Percentiles rank a stretch among this genome's conserved stretches.
Evolutionary conservation across 1,140 invertebrate species (phyloP).

Genomic region (Drosophila sucinea): DNA sequence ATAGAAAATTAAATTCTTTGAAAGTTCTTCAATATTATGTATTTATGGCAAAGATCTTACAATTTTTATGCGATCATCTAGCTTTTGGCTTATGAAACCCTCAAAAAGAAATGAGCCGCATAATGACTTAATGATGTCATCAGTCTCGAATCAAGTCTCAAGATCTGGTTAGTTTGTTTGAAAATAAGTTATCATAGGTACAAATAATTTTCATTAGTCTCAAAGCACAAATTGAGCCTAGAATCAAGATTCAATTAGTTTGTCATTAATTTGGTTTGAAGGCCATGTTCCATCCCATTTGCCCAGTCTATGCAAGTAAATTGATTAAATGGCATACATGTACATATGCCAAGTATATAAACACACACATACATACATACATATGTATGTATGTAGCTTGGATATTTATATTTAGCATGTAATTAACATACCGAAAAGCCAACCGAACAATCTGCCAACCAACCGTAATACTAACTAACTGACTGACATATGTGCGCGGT

Average conservation of each 20-base stretch:
- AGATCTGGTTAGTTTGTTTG: neutral
- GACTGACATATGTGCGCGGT: constrained; percentile 36
- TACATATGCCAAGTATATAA: constrained; percentile 28
- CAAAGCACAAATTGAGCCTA: neutral
- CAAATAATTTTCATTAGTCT: neutral
- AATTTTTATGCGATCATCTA: too few relatives aligned
- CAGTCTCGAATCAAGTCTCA: neutral
- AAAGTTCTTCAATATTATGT: neutral
- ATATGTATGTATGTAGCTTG: constrained; percentile 23
- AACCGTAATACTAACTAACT: constrained; percentile 3
- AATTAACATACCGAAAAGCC: constrained; percentile 38
- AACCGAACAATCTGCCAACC: constrained; percentile 7
- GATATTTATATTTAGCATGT: constrained; percentile 30
- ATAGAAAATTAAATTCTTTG: neutral
- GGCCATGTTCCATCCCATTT: constrained; percentile 17
- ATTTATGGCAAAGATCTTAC: neutral
- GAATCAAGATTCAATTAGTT: constrained; percentile 45
- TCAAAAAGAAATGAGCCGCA: too few relatives aligned
- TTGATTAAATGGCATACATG: constrained; percentile 65
- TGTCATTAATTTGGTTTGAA: constrained; percentile 43
- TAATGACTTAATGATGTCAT: neutral
- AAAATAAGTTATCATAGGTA: neutral
- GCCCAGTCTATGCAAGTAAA: constrained; percentile 45
- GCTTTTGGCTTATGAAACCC: too few relatives aligned
- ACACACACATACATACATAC: constrained; percentile 26